Evolutionary conservation across 2,113 vertebrate genomes (phyloP).

Genomic region (Leptocoma aspasia): DNA sequence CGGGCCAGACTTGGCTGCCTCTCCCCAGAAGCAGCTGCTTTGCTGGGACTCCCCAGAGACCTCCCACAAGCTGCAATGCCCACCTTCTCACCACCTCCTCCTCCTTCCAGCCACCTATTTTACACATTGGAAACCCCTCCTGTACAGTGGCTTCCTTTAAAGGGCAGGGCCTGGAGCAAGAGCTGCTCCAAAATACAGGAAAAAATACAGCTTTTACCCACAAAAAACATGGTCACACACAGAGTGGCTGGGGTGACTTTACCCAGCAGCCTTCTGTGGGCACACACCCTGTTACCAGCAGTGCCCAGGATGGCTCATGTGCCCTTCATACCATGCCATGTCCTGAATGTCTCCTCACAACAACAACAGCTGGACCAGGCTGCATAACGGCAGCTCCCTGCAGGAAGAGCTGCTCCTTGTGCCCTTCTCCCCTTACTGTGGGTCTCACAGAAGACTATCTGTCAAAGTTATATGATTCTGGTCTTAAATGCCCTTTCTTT

Average conservation of each 20-base stretch:
- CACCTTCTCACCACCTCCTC: background rate
- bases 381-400: background rate
- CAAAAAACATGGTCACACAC: background rate
- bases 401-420: background rate
- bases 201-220: background rate
- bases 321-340: background rate
- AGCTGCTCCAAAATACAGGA: background rate
- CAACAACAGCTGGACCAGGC: background rate
- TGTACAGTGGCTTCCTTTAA: background rate
- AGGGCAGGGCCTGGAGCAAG: background rate
- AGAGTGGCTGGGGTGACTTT: fast-evolving
- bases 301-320: background rate
- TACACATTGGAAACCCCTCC: conserved; percentile 21
- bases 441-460: background rate
- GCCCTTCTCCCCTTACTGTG: background rate
- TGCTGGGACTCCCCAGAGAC: background rate
- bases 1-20: background rate
- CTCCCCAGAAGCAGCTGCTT: background rate
- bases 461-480: background rate
- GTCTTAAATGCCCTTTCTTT: background rate
- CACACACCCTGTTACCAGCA: background rate
- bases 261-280: fast-evolving
- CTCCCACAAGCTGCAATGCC: background rate
- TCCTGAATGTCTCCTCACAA: background rate
- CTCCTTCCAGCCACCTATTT: background rate